These are phyloP conservation scores for Oryzias sinensis DNA, from an alignment of 2,797 vertebrate genomes.

Conservation along the genomic window DNA sequence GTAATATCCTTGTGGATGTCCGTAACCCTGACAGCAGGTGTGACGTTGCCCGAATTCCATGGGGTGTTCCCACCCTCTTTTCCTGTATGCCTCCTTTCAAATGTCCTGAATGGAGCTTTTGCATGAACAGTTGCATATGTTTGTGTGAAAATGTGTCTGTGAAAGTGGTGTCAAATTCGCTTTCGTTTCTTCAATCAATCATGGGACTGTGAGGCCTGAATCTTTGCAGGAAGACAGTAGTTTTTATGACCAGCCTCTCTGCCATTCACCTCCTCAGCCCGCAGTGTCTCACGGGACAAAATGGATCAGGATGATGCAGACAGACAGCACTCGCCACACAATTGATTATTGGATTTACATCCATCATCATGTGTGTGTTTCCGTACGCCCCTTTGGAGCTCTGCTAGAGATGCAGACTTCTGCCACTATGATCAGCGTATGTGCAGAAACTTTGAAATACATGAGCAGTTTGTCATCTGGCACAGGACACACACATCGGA, in stretches of 20 bases:
- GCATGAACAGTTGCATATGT: no score
- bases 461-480: conserved; percentile 25
- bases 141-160: no score
- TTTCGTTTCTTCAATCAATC: not conserved
- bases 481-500: conserved; percentile 47
- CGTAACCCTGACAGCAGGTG: conserved; percentile 58
- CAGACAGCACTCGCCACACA: conserved; percentile 38
- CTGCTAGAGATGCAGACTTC: not conserved
- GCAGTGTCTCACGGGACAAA: conserved; percentile 29
- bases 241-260: not conserved
- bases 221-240: no score
- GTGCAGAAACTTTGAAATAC: conserved; percentile 16
- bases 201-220: no score
- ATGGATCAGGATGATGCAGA: conserved; percentile 50
- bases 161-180: not conserved
- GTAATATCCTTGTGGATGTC: conserved; percentile 57
- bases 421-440: not conserved
- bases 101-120: not conserved
- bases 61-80: conserved; percentile 40
- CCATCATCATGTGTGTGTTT: conserved; percentile 42
- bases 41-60: conserved; percentile 53
- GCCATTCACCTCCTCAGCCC: not conserved
- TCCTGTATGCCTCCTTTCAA: not conserved
- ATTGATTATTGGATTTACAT: conserved; percentile 62
- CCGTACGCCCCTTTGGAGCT: conserved; percentile 15